Conservation (phyloP, 2,797 vertebrate species). For the Argentina silus region DNA sequence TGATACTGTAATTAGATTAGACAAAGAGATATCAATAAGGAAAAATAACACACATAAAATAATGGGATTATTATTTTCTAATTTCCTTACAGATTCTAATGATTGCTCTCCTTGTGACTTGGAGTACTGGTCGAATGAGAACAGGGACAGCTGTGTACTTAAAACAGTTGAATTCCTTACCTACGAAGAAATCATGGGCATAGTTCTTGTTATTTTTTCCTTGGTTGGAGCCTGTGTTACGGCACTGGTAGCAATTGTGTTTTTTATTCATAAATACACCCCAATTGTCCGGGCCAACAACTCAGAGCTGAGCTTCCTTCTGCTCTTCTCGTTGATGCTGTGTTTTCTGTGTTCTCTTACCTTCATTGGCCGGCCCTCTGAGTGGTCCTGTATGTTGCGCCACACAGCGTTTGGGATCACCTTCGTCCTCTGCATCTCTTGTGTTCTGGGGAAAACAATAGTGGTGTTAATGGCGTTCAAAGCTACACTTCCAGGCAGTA, state of each 20-base stretch:
- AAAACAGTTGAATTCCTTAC: conserved; percentile 23
- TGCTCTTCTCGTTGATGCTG: conserved; percentile 30
- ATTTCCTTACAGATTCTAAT: conserved; percentile 16
- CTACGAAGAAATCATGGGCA: conserved; percentile 31
- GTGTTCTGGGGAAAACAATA: conserved; percentile 41
- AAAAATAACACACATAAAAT: background rate
- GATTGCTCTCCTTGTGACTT: conserved; percentile 13
- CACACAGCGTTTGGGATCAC: conserved; percentile 33
- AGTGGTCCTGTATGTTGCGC: conserved; percentile 35
- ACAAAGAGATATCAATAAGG: background rate
- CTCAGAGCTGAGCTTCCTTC: conserved; percentile 29
- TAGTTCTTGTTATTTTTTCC: conserved; percentile 12
- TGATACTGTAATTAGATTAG: background rate
- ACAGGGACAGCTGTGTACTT: conserved; percentile 10
- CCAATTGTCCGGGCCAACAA: conserved; percentile 17
- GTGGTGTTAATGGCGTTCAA: conserved; percentile 44
- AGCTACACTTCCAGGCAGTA: conserved; percentile 27
- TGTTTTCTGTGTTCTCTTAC: conserved; percentile 27
- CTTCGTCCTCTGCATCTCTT: conserved; percentile 37
- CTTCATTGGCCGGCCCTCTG: conserved; percentile 10
- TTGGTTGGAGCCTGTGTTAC: conserved; percentile 15
- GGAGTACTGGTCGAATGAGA: conserved; percentile 23
- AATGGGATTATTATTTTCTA: background rate
- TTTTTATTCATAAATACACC: conserved; percentile 6
- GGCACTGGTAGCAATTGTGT: background rate